Evolutionary conservation across 2,113 vertebrate genomes (phyloP).

Genomic region (Alaudala cheleensis): DNA sequence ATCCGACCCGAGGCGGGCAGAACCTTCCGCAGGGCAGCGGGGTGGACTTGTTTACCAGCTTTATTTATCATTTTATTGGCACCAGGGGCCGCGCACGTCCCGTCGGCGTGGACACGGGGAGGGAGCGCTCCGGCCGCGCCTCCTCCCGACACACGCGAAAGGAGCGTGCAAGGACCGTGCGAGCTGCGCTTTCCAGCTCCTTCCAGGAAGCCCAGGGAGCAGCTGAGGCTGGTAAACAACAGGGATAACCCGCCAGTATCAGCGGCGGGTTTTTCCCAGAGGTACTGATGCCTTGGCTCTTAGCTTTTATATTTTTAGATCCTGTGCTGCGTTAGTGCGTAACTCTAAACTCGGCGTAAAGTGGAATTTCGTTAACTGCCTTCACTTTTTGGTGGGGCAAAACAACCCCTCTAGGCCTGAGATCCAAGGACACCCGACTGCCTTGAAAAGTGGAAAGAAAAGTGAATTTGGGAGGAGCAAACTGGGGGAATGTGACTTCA

Average conservation of each 20-base stretch:
- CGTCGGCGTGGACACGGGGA: neutral
- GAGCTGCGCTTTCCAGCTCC: neutral
- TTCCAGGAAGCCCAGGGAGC: neutral
- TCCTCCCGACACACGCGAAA: neutral
- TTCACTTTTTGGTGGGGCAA: neutral
- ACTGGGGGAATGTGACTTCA: neutral
- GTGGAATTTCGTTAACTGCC: too few species aligned
- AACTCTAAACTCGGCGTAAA: rapidly evolving
- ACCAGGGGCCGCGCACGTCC: neutral
- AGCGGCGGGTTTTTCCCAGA: neutral
- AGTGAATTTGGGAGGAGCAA: neutral
- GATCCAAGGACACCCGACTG: neutral
- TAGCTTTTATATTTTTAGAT: neutral
- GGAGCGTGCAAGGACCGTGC: neutral
- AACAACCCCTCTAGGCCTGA: neutral
- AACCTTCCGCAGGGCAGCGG: neutral
- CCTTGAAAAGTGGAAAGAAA: neutral
- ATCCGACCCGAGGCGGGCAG: rapidly evolving
- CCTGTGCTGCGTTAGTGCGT: rapidly evolving
- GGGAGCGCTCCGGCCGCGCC: neutral
- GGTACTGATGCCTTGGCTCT: too few species aligned
- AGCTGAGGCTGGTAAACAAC: conserved; percentile 12
- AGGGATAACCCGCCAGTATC: rapidly evolving
- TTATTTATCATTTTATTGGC: neutral
- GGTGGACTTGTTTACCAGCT: neutral